These are phyloP conservation scores for Sorex araneus DNA, from an alignment of 2,113 vertebrate genomes.

Conservation along the genomic window DNA sequence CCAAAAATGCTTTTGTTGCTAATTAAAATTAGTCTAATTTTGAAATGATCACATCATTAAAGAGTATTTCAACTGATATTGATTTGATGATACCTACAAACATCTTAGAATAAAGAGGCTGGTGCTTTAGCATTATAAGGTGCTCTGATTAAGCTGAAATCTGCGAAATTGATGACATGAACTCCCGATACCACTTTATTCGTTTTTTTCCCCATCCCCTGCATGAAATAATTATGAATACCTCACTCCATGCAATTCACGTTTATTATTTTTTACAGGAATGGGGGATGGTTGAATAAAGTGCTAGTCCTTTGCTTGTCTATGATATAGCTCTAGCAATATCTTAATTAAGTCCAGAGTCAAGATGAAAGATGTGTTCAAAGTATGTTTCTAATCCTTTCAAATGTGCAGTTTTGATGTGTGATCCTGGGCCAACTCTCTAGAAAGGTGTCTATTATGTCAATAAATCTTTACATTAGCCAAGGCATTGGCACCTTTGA, in stretches of 20 bases:
- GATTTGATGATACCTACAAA: constrained; percentile 87
- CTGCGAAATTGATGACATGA: constrained; percentile 78
- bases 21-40: constrained; percentile 86
- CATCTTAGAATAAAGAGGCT: constrained; percentile 84
- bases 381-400: constrained; percentile 81
- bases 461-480: constrained; percentile 69
- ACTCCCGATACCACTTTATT: constrained; percentile 79
- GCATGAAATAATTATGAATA: constrained; percentile 71
- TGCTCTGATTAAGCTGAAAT: constrained; percentile 76
- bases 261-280: constrained; percentile 46
- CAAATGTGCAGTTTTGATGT: constrained; percentile 77
- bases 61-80: constrained; percentile 86
- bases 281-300: constrained; percentile 52
- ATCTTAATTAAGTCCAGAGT: constrained; percentile 75
- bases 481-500: background rate
- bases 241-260: constrained; percentile 71
- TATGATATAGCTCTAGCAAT: constrained; percentile 74
- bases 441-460: constrained; percentile 75
- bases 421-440: constrained; percentile 72
- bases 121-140: constrained; percentile 74
- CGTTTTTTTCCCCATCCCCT: constrained; percentile 7
- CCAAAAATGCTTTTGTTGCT: constrained; percentile 81
- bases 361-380: constrained; percentile 79
- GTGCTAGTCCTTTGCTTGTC: constrained; percentile 65
- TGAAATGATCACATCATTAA: constrained; percentile 84